Base-by-base conservation (phyloP, 2,113 vertebrate genomes). In the Esox niger region DNA sequence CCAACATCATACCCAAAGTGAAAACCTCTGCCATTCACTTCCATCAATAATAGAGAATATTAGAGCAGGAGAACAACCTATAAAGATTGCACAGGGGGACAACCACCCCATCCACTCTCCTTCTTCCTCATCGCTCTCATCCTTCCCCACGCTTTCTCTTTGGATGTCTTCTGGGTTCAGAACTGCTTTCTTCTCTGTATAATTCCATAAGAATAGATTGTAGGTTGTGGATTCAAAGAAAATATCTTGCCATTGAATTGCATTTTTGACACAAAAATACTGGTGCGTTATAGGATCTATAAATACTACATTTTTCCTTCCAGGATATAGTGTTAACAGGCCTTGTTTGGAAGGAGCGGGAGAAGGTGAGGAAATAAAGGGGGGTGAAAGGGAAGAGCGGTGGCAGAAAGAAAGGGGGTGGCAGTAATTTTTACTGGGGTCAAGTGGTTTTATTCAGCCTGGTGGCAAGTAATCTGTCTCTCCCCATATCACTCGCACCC, bases 1-100 rank as follows among this genome's bases (percentile, higher is more conserved):
- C 66, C 76, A 62, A 76, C 77, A 78, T 35, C 64, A 6, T 65
- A 56, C 30, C 46, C 65, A 32, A 66, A n/a, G 73, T 74, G 30
- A 74, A 81, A 78, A 73, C 79, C 59, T 67, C 77, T 74, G 74
- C 74, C 73, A 58, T 81, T 82, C 76, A 71, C 74, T 68, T 67
- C 79, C 80, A 89, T 88, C 76, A 86, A 88, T 89, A 86, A 90
- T 85, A 62, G 59, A 88, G 60, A 4, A 27, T n/a, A n/a, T n/a
- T n/a, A n/a, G n/a, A n/a, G n/a, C n/a, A n/a, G n/a, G n/a, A 33
- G 65, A 79, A 73, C 27, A 30, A n/a, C 79, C 77, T 72, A 49
- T 55, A 5, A 62, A 76, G 54, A 11, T 47, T 84, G 38, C 38
- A 10, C 38, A n/a, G 38, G 27, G 27, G n/a, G 62, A 10, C 0